Percentiles rank a stretch among this genome's conserved stretches.
Conservation (phyloP, 2,888 invertebrate genomes). For the Drosophila nr. perissopoda region DNA sequence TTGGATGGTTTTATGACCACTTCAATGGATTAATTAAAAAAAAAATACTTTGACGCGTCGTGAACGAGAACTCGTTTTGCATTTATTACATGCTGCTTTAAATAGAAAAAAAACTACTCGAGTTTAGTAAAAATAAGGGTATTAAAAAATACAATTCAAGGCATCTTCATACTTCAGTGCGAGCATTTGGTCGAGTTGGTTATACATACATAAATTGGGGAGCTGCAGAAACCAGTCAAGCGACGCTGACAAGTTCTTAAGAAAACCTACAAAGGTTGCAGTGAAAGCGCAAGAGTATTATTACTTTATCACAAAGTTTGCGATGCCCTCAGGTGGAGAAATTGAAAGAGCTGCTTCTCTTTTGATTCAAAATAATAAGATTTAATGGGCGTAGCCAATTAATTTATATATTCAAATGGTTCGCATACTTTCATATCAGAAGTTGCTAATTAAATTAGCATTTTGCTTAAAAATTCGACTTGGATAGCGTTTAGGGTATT, state of each 20-base stretch:
- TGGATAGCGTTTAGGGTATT: conserved; percentile 5
- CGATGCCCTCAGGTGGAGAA: neutral
- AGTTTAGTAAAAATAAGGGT: conserved; percentile 2
- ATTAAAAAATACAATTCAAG: conserved; percentile 1
- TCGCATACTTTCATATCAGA: neutral
- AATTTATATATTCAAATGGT: neutral
- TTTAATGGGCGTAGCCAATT: neutral
- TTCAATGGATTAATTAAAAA: conserved; percentile 57
- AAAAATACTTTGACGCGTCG: conserved; percentile 59
- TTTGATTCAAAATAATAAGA: no score
- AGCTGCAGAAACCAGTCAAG: conserved; percentile 39
- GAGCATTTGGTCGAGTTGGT: conserved; percentile 13
- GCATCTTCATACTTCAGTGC: conserved; percentile 1
- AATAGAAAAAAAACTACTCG: conserved; percentile 15
- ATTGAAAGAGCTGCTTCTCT: neutral
- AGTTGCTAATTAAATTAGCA: neutral
- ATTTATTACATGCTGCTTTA: conserved; percentile 30
- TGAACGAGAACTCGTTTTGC: conserved; percentile 50
- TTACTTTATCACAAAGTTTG: conserved; percentile 20
- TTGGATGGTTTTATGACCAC: conserved; percentile 43
- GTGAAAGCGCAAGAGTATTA: conserved; percentile 5
- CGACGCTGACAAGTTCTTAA: conserved; percentile 22
- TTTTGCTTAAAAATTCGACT: conserved; percentile 12
- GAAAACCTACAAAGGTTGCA: neutral
- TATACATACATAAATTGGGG: neutral